phyloP scores from a whole-genome alignment of 2,797 vertebrate genomes.

The Rhabdomys pumilio region DNA sequence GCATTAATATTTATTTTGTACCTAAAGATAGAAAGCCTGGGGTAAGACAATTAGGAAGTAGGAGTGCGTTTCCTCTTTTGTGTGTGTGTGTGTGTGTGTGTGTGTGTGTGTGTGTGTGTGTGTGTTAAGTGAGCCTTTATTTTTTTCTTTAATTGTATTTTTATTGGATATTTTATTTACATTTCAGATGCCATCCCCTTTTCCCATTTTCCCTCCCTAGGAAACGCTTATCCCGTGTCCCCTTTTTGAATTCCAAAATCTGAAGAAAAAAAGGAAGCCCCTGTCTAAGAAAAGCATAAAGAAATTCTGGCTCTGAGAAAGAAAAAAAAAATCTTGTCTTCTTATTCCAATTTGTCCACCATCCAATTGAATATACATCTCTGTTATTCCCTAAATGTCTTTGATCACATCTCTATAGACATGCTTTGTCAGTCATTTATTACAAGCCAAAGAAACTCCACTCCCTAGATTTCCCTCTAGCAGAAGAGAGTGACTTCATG shows the following conservation, averaged over 20 bases:
- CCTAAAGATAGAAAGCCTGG: neutral
- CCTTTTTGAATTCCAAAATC: neutral
- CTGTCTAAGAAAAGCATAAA: neutral
- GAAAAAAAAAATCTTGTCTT: neutral
- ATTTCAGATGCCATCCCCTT: too few species aligned
- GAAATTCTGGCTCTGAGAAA: neutral
- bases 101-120: too few species aligned
- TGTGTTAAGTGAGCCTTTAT: too few species aligned
- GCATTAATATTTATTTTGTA: neutral
- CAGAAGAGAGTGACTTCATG: neutral
- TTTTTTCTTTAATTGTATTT: too few species aligned
- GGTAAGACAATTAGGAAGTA: fast-evolving
- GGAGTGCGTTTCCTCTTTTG: too few species aligned
- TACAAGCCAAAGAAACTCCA: neutral
- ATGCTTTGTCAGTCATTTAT: neutral
- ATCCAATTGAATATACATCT: neutral
- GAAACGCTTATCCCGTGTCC: too few species aligned
- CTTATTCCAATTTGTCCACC: neutral
- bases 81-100: too few species aligned
- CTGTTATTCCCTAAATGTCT: neutral
- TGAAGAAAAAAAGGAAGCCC: neutral
- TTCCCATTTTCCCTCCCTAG: too few species aligned
- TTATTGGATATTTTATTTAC: too few species aligned
- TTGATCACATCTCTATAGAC: neutral
- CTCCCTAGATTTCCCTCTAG: neutral